Base-by-base conservation (phyloP, 2,113 vertebrate genomes). In the Hiodon alosoides region DNA sequence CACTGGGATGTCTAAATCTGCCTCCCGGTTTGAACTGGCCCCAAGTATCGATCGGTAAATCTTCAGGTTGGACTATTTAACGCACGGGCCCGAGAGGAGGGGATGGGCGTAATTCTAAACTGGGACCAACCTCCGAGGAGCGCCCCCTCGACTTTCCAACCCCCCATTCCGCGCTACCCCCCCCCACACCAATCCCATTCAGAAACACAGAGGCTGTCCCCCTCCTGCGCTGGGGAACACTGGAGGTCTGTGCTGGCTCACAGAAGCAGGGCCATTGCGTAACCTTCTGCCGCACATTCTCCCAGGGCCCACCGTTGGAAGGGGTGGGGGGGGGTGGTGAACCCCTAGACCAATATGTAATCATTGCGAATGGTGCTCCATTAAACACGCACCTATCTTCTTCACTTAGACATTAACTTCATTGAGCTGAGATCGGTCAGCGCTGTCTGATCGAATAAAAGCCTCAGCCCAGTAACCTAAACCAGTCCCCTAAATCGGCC, bases 41-140 rank as follows among this genome's bases (percentile, higher is more conserved):
- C 74, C 59, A 72, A 65, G 75, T 78, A 60, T 85, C 79, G 69
- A 69, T 69, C 67, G n/a, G 62, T 61, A 62, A 66, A 80, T 8
- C 81, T 77, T 79, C 66, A 76, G 8, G 83, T 85, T 89, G 86
- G 89, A 87, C 86, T 93, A 92, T 91, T 92, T 93, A 90, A 93
- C 89, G 77, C 71, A 77, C 79, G 66, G 3, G 60, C 71, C 13
- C 77, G 64, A 67, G 82, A 84, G 87, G 76, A 85, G 87, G 83
- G 89, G 81, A 0, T 83, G 82, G 76, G 83, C 88, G 92, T 90
- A 93, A 94, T 88, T 90, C 90, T 92, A 94, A 91, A 93, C 93
- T 90, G 84, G 78, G 88, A 80, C 86, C 91, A 78, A 86, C 94
- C 94, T 92, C 93, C 90, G 87, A 83, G 85, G 55, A 87, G 79